phyloP scores from a whole-genome alignment of 2,888 invertebrate species.

The Achlya flavicornis region DNA sequence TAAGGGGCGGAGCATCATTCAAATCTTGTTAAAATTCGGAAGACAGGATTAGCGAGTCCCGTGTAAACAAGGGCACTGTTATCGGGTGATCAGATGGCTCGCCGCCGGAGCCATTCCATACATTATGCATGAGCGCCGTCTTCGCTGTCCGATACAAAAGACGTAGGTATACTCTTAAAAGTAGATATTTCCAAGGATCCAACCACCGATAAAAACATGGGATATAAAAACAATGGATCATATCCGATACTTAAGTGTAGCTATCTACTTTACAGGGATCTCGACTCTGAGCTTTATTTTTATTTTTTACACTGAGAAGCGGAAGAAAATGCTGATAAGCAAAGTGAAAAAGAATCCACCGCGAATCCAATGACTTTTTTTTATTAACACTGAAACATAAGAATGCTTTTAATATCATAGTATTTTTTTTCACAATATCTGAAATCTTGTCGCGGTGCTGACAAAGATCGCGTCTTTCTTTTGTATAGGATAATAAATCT shows the following conservation, averaged over 20 bases:
- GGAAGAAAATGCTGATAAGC: slow-evolving; percentile 1
- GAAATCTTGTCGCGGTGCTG: not conserved
- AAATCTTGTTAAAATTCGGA: slow-evolving; percentile 74
- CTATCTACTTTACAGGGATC: slow-evolving; percentile 21
- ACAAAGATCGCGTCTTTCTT: not conserved
- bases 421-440: not conserved
- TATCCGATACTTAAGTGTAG: slow-evolving; percentile 24
- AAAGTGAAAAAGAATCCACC: not conserved
- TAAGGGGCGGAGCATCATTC: slow-evolving; percentile 56
- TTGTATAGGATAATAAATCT: not conserved
- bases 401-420: not conserved
- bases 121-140: slow-evolving; percentile 73
- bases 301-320: slow-evolving; percentile 19
- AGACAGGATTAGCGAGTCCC: slow-evolving; percentile 69
- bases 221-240: slow-evolving; percentile 36
- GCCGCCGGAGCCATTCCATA: slow-evolving; percentile 50
- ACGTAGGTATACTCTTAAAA: slow-evolving; percentile 33
- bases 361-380: slow-evolving; percentile 1
- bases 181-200: slow-evolving; percentile 25
- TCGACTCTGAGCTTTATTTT: slow-evolving; percentile 18
- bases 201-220: slow-evolving; percentile 23
- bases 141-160: slow-evolving; percentile 55
- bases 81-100: slow-evolving; percentile 72
- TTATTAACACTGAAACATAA: not conserved
- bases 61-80: slow-evolving; percentile 72